These are phyloP conservation scores for Abrostola tripartita DNA, from an alignment of 2,888 invertebrate genomes.

Conservation along the genomic window DNA sequence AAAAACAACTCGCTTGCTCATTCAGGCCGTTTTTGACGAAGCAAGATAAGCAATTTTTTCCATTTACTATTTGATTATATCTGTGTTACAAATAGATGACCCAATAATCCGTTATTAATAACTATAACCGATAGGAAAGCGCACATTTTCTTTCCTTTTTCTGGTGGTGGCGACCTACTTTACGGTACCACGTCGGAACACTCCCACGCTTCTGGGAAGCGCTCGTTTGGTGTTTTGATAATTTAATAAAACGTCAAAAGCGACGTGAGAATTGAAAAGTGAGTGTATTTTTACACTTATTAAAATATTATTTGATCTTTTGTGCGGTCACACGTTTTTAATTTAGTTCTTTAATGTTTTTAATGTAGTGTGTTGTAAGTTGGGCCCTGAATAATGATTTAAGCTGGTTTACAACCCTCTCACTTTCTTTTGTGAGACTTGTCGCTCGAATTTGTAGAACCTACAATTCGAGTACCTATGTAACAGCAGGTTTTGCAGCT, in stretches of 20 bases:
- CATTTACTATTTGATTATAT: constrained; percentile 13
- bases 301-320: constrained; percentile 27
- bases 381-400: background rate
- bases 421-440: constrained; percentile 24
- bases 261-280: constrained; percentile 55
- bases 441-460: background rate
- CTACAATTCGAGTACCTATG: background rate
- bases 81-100: constrained; percentile 20
- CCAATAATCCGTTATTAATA: constrained; percentile 25
- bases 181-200: constrained; percentile 55
- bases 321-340: constrained; percentile 14
- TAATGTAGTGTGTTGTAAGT: constrained; percentile 2
- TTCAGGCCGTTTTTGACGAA: constrained; percentile 10
- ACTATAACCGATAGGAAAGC: constrained; percentile 27
- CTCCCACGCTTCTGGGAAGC: constrained; percentile 81
- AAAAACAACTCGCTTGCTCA: constrained; percentile 16
- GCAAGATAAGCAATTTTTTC: constrained; percentile 10
- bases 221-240: constrained; percentile 75
- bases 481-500: constrained; percentile 33
- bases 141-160: constrained; percentile 52
- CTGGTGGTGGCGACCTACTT: constrained; percentile 75
- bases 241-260: constrained; percentile 72
- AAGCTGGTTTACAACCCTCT: constrained; percentile 30
- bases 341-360: constrained; percentile 14
- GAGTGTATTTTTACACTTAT: constrained; percentile 31